Conservation (phyloP, 2,797 vertebrate species). For the Gymnodraco acuticeps region DNA sequence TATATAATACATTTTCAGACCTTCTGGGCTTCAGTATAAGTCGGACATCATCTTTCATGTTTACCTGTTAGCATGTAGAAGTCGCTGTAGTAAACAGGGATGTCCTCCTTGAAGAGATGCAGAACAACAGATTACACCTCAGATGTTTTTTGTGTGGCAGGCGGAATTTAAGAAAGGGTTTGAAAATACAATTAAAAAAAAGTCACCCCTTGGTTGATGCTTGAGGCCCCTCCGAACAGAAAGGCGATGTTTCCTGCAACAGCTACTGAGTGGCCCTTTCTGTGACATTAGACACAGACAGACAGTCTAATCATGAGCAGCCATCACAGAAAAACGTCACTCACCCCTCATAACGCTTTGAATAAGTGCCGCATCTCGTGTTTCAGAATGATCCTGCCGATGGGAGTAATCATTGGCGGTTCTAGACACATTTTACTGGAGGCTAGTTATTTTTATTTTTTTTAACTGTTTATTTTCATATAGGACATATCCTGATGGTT, state of each 20-base stretch:
- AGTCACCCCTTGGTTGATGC: slow-evolving; percentile 62
- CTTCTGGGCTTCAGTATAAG: background rate
- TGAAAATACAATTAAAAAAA: background rate
- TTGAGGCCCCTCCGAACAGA: slow-evolving; percentile 81
- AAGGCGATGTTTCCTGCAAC: slow-evolving; percentile 83
- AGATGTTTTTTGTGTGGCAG: background rate
- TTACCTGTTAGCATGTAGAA: slow-evolving; percentile 89
- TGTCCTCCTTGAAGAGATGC: slow-evolving; percentile 66
- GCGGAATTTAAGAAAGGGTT: background rate
- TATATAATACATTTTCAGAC: background rate
- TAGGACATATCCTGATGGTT: too few species aligned
- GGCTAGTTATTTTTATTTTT: too few species aligned
- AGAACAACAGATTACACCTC: background rate
- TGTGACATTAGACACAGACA: slow-evolving; percentile 28
- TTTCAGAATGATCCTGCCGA: background rate
- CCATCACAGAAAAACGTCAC: background rate
- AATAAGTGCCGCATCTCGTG: background rate
- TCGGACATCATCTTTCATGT: background rate
- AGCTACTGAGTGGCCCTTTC: slow-evolving; percentile 79
- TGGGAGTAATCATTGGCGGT: background rate
- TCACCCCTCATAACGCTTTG: background rate
- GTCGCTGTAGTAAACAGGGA: slow-evolving; percentile 82
- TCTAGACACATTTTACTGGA: background rate
- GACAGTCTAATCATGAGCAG: background rate
- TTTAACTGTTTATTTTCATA: too few species aligned